A percentile compares a stretch with the other conserved stretches of the same genome.
Conservation (phyloP, 2,888 invertebrate genomes). For the Troilus luridus region DNA sequence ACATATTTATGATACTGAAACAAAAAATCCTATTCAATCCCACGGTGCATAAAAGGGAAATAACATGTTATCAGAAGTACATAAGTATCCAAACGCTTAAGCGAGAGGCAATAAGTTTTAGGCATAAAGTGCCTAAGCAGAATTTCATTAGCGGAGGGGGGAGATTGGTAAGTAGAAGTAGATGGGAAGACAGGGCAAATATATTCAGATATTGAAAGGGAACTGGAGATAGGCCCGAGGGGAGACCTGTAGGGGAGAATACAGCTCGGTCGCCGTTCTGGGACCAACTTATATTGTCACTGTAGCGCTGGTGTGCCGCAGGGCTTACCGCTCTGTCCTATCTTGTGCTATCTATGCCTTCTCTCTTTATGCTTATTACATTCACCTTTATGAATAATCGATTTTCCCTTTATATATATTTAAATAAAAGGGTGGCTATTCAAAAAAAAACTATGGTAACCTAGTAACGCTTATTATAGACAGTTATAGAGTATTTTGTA, state of each 20-base stretch:
- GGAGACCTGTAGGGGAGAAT: slow-evolving; percentile 17
- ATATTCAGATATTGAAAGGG: slow-evolving; percentile 32
- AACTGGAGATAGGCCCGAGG: slow-evolving; percentile 7
- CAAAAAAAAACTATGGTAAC: no score
- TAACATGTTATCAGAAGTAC: not conserved
- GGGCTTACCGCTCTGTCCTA: not conserved
- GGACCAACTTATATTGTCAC: slow-evolving; percentile 43
- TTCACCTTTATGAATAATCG: not conserved
- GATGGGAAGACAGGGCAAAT: slow-evolving; percentile 14
- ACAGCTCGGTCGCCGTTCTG: not conserved
- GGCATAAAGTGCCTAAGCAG: slow-evolving; percentile 25
- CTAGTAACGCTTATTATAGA: no score
- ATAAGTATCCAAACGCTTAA: not conserved
- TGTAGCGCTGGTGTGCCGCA: slow-evolving; percentile 13
- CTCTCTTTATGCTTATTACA: not conserved
- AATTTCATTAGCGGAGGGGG: not conserved
- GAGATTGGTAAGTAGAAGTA: not conserved
- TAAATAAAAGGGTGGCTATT: no score
- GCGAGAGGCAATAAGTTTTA: not conserved
- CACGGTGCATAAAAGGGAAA: not conserved
- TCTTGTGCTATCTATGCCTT: not conserved
- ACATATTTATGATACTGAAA: not conserved
- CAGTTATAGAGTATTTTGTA: no score
- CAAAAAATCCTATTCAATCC: not conserved
- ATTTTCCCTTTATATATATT: not conserved